Evolutionary conservation across 1,140 invertebrate genomes (phyloP), one percentile per base, ranked within the genome.

Genomic region (Gonatopus flavifemur): DNA sequence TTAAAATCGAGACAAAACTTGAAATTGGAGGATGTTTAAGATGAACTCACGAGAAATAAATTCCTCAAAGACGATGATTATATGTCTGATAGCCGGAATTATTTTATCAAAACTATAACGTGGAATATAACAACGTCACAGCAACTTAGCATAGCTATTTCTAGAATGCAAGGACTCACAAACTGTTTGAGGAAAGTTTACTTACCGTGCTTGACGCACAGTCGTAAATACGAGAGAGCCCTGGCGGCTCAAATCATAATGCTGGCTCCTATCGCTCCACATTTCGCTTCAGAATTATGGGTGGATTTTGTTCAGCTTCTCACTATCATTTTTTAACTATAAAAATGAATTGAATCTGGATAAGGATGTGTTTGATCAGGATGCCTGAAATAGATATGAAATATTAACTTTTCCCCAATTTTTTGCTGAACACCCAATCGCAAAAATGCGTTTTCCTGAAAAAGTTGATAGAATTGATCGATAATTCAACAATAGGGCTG

Each of bases 251-350:
- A 92, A 60, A 83, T 97, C 37, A 89, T 96, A 45, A 88, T 95
- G 84, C 62, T 96, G 3, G 83, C 90, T 3, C 93, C 94, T 0
- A 80, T 97, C 54, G 87, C 88, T 4, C 94, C 95, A 7, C 89
- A 94, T 72, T 96, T 96, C 71, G 85, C 91, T 8, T 91, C 88
- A 1, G 92, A 96, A 76, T 75, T 96, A 22, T 98, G 94, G 95
- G 78, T 22, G 90, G 85, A 24, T 87, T 94, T 64, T 67, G 82
- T 15, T 80, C 81, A 1, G 83, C 83, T 7, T 81, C 83, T 4
- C 75, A 84, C 49, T 79, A 66, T 59, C 83, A n/a, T n/a, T n/a
- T n/a, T n/a, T 70, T 45, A 65, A 39, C 58, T 70, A 78, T 24
- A 55, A 71, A 46, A 46, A 69, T 7, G 80, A 84, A 69, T 76